Percentiles rank a stretch among this genome's conserved stretches.
phyloP scores from a whole-genome alignment of 2,888 invertebrate genomes.

The Platypus cylindrus region DNA sequence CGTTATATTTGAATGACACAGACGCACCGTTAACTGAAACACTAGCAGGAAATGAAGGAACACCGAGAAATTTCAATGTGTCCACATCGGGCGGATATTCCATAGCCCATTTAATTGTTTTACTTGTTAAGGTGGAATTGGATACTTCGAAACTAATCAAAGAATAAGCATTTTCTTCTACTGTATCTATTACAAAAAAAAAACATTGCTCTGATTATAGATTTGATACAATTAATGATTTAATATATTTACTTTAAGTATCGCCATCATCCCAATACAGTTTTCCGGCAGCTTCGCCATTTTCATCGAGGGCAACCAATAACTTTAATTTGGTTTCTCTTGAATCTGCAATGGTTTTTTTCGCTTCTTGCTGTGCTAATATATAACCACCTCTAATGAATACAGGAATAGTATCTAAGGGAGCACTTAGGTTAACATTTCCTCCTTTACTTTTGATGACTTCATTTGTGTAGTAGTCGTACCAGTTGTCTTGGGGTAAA shows the following conservation, averaged over 20 bases:
- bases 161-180: conserved; percentile 46
- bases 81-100: conserved; percentile 32
- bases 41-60: conserved; percentile 25
- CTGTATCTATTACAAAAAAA: no score
- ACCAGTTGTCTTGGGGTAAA: conserved; percentile 57
- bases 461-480: conserved; percentile 43
- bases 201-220: no score
- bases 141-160: conserved; percentile 38
- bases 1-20: conserved; percentile 29
- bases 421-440: conserved; percentile 40
- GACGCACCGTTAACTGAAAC: conserved; percentile 29
- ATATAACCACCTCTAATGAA: conserved; percentile 58
- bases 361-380: conserved; percentile 53
- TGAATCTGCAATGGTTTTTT: conserved; percentile 47
- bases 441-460: conserved; percentile 38
- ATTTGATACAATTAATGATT: no score
- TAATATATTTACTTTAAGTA: conserved; percentile 47
- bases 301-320: conserved; percentile 44
- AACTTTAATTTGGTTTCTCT: conserved; percentile 54
- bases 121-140: conserved; percentile 22
- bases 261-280: conserved; percentile 78
- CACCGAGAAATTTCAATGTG: conserved; percentile 27
- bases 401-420: conserved; percentile 49
- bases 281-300: conserved; percentile 44
- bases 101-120: conserved; percentile 25